Conservation (phyloP, 2,888 invertebrate species). For the Thereva unica region DNA sequence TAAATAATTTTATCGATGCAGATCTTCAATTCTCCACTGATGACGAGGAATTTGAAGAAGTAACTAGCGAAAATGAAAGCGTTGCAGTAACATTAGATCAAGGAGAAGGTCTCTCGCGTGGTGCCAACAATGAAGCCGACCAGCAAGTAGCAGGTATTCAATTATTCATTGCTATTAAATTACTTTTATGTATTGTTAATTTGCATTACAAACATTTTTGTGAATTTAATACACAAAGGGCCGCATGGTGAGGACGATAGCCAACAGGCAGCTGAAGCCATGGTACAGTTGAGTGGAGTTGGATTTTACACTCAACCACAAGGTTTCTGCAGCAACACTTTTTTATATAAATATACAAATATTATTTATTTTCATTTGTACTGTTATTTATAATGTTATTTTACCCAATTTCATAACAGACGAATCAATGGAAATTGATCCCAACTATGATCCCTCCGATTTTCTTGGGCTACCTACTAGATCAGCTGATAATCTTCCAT, state of each 20-base stretch:
- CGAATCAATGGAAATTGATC: slow-evolving; percentile 76
- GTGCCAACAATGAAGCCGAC: slow-evolving; percentile 18
- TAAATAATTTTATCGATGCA: slow-evolving; percentile 45
- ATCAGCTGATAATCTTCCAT: slow-evolving; percentile 37
- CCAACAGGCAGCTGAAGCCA: slow-evolving; percentile 76
- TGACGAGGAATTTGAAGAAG: slow-evolving; percentile 69
- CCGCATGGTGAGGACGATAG: slow-evolving; percentile 64
- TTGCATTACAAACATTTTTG: slow-evolving; percentile 20
- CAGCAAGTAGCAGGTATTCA: slow-evolving; percentile 8
- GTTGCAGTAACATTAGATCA: slow-evolving; percentile 59
- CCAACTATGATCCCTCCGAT: slow-evolving; percentile 85
- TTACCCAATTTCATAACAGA: slow-evolving; percentile 56
- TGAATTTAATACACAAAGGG: slow-evolving; percentile 50
- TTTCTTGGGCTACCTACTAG: slow-evolving; percentile 66
- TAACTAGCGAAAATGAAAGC: slow-evolving; percentile 62
- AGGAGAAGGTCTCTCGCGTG: slow-evolving; percentile 48
- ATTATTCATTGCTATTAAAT: background rate
- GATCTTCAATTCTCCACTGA: slow-evolving; percentile 75
- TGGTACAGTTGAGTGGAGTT: slow-evolving; percentile 73
- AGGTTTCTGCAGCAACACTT: slow-evolving; percentile 48
- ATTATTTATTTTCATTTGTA: background rate
- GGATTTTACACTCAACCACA: slow-evolving; percentile 65
- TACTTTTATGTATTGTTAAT: slow-evolving; percentile 5
- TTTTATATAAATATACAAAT: slow-evolving; percentile 31
- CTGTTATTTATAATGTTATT: slow-evolving; percentile 1